A percentile compares a stretch with the other conserved stretches of the same genome.
Conservation (phyloP, 2,888 invertebrate species). For the Orchesella flavescens region DNA sequence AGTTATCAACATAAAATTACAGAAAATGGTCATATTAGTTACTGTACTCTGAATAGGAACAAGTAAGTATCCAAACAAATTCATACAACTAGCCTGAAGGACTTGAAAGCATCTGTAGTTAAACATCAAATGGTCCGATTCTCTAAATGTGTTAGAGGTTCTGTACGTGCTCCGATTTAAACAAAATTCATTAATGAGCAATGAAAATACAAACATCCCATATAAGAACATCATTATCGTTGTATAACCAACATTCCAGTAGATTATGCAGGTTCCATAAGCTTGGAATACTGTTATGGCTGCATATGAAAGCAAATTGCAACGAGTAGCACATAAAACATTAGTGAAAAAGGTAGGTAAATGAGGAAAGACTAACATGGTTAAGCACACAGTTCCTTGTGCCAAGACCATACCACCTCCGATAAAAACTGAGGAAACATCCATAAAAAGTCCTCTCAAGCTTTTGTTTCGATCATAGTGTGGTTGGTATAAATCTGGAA, state of each 20-base stretch:
- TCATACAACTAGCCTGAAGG: neutral
- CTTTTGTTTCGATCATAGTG: conserved; percentile 17
- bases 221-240: neutral
- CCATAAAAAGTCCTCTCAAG: neutral
- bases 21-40: neutral
- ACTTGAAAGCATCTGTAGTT: conserved; percentile 16
- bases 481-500: conserved; percentile 19
- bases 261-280: neutral
- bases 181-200: neutral
- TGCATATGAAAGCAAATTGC: neutral
- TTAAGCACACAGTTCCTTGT: neutral
- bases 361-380: neutral
- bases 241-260: neutral
- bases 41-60: conserved; percentile 15
- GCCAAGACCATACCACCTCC: neutral
- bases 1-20: neutral
- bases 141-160: neutral
- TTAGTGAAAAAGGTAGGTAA: neutral
- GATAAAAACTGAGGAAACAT: neutral
- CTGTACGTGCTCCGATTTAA: neutral
- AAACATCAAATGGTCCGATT: neutral
- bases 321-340: neutral
- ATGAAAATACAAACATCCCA: neutral
- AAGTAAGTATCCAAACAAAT: neutral
- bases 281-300: neutral